These are phyloP conservation scores for Sinodicranocentrus sp. DNA, from an alignment of 2,888 invertebrate species.

Conservation along the genomic window DNA sequence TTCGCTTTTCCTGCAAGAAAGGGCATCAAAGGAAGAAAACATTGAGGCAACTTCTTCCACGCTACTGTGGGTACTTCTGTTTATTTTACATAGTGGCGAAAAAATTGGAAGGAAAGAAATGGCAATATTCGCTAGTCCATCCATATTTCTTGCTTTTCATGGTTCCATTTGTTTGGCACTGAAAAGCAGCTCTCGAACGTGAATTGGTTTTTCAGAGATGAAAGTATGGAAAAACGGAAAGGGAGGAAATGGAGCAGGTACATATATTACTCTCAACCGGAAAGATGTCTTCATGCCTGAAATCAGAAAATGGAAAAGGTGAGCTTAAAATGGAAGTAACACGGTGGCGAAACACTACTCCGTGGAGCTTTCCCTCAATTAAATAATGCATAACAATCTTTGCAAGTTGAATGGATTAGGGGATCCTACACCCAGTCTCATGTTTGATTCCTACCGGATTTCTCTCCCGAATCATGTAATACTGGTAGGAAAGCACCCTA, in stretches of 20 bases:
- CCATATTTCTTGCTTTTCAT: background rate
- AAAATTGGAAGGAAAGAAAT: constrained; percentile 19
- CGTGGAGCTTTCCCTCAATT: no score
- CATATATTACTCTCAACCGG: background rate
- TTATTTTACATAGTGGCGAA: background rate
- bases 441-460: no score
- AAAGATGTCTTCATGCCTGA: background rate
- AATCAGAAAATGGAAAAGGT: no score
- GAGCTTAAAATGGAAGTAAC: no score
- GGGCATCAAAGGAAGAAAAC: background rate
- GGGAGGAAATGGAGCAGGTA: background rate
- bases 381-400: no score
- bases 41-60: background rate
- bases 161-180: background rate
- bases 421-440: no score
- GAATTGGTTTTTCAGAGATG: no score
- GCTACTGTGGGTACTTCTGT: constrained; percentile 22
- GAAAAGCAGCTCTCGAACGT: background rate
- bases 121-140: background rate
- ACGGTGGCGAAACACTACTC: no score
- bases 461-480: no score
- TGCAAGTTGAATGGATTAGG: no score
- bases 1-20: no score
- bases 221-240: background rate
- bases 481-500: no score